These are phyloP conservation scores for Melinopterus prodromus DNA, from an alignment of 2,888 invertebrate genomes.

Conservation along the genomic window DNA sequence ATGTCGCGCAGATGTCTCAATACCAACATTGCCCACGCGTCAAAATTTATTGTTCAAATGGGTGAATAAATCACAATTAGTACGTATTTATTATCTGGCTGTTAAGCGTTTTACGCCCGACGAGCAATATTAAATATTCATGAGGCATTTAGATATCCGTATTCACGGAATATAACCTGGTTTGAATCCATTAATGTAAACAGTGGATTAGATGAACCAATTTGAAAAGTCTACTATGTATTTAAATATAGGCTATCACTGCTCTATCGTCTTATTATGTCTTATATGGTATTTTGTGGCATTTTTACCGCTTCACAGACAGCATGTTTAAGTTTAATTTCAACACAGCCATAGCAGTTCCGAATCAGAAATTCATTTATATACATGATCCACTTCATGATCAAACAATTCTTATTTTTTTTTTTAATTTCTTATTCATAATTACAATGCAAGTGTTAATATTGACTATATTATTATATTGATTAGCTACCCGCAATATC, in stretches of 20 bases:
- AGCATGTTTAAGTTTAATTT: too few species aligned
- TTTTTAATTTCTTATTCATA: too few species aligned
- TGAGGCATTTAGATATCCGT: not conserved
- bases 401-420: too few species aligned
- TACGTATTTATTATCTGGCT: slow-evolving; percentile 4
- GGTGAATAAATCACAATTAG: not conserved
- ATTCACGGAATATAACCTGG: not conserved
- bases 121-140: not conserved
- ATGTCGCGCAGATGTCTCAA: not conserved
- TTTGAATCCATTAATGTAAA: slow-evolving; percentile 4
- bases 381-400: too few species aligned
- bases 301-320: too few species aligned
- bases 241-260: not conserved
- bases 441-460: too few species aligned
- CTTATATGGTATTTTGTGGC: too few species aligned
- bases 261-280: too few species aligned
- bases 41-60: not conserved
- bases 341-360: too few species aligned
- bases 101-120: not conserved
- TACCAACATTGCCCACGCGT: slow-evolving; percentile 4
- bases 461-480: too few species aligned
- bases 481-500: too few species aligned
- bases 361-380: too few species aligned
- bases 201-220: not conserved
- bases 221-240: not conserved